A percentile compares a stretch with the other conserved stretches of the same genome.
Conservation (phyloP, 2,113 vertebrate species). For the Hydrolagus affinis region DNA sequence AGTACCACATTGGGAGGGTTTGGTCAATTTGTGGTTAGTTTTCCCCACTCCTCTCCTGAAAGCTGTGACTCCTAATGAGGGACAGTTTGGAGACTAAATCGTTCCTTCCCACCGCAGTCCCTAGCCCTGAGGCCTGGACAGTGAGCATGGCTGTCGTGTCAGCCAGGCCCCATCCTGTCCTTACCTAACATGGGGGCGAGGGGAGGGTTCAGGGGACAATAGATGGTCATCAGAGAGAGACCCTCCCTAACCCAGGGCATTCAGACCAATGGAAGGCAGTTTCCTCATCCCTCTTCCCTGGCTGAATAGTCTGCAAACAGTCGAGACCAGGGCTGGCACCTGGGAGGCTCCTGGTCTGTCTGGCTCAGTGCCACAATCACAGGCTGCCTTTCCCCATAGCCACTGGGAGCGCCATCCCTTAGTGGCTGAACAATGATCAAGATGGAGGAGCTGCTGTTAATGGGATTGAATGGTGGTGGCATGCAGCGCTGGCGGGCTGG, state of each 20-base stretch:
- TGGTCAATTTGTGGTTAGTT: neutral
- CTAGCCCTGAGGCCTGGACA: neutral
- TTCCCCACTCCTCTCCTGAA: slow-evolving; percentile 29
- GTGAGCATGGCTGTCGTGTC: neutral
- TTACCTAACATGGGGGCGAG: neutral
- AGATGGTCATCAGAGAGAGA: slow-evolving; percentile 8
- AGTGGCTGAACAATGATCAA: neutral
- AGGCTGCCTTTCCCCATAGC: neutral
- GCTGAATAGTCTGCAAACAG: slow-evolving; percentile 25
- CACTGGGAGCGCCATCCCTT: neutral
- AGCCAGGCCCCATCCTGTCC: neutral
- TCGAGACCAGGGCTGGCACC: slow-evolving; percentile 25
- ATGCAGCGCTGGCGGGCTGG: slow-evolving; percentile 14
- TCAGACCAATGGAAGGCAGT: slow-evolving; percentile 13
- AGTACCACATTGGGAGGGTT: slow-evolving; percentile 10
- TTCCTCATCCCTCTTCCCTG: neutral
- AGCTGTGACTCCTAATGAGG: slow-evolving; percentile 5
- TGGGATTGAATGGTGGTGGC: slow-evolving; percentile 2
- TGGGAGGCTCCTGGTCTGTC: slow-evolving; percentile 15
- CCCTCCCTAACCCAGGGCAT: slow-evolving; percentile 3
- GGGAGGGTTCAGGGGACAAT: neutral
- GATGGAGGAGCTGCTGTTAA: slow-evolving; percentile 19
- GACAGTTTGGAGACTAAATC: neutral
- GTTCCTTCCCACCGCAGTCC: too few relatives aligned
- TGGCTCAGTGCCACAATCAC: neutral